Conservation (phyloP, 2,888 invertebrate species). For the Meta bourneti region DNA sequence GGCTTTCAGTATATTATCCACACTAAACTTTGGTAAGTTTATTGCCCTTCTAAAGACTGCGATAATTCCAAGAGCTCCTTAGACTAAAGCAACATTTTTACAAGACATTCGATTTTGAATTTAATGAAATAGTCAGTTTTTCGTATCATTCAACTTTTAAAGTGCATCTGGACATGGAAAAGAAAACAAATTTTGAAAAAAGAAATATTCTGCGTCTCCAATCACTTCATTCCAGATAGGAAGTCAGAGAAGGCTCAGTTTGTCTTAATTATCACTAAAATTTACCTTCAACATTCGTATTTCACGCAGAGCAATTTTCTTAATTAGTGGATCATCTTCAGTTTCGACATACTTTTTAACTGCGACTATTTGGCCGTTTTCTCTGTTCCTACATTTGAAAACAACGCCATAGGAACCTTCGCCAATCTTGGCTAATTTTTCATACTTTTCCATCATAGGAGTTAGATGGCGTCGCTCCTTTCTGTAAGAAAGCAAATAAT, state of each 20-base stretch:
- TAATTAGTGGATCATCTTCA: constrained; percentile 96
- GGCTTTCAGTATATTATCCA: no score
- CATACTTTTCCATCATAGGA: constrained; percentile 85
- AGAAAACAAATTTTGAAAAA: neutral
- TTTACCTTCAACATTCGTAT: constrained; percentile 94
- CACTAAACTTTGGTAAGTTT: no score
- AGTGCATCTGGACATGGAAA: neutral
- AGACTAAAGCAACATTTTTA: no score
- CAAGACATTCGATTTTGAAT: no score
- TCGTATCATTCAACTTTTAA: neutral
- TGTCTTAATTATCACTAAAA: neutral
- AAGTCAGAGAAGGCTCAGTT: no score
- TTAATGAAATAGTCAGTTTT: no score
- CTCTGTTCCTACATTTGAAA: constrained; percentile 96
- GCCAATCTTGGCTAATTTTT: constrained; percentile 95
- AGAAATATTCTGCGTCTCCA: neutral
- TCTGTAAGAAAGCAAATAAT: constrained; percentile 32
- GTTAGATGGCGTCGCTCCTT: constrained; percentile 68
- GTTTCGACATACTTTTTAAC: constrained; percentile 98
- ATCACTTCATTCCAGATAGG: no score
- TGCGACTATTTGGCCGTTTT: constrained; percentile 96
- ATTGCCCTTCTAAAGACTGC: no score
- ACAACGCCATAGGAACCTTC: constrained; percentile 98
- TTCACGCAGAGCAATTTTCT: constrained; percentile 96
- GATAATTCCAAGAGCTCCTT: no score